Conservation (phyloP, 1,140 invertebrate species). For the Sarcophaga peregrina region DNA sequence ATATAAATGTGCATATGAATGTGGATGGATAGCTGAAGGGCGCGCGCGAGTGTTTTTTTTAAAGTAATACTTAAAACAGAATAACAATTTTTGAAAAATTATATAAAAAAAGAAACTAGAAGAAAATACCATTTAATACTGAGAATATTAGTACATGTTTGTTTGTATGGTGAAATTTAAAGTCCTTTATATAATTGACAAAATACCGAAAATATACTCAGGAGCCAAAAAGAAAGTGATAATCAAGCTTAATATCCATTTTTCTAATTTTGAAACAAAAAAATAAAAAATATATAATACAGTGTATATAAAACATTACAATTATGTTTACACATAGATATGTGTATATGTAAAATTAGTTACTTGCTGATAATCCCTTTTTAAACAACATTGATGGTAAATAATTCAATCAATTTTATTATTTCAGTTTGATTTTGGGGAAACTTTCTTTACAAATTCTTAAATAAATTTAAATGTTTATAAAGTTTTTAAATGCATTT, state of each 20-base stretch:
- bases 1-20: slow-evolving; percentile 10
- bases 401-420: no score
- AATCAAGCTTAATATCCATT: background rate
- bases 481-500: no score
- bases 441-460: background rate
- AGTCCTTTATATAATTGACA: background rate
- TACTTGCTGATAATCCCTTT: background rate
- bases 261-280: background rate
- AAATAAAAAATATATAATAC: background rate
- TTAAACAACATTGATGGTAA: background rate
- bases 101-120: slow-evolving; percentile 2
- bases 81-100: slow-evolving; percentile 20
- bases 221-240: background rate
- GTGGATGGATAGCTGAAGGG: background rate
- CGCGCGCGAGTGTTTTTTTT: slow-evolving; percentile 27
- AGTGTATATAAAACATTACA: background rate
- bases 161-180: background rate
- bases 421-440: no score
- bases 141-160: background rate
- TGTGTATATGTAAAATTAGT: background rate
- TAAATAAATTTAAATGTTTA: no score
- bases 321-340: background rate
- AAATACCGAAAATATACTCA: background rate
- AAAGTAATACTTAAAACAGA: slow-evolving; percentile 20
- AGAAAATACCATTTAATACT: background rate